Base-by-base conservation (phyloP, 1,140 invertebrate species). In the Aradophagus sp. region DNA sequence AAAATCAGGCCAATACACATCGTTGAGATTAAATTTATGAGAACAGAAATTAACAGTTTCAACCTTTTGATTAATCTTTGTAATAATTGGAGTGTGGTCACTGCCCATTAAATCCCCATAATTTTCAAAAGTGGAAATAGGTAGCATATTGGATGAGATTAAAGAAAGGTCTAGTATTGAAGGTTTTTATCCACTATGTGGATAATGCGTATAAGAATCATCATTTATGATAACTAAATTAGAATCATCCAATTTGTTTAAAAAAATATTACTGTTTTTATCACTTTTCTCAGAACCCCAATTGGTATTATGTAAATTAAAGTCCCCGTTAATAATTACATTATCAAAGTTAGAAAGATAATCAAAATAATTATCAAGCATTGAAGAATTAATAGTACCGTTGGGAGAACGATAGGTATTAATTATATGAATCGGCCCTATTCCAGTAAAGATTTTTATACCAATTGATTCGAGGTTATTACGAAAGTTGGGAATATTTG, bases 331-430 rank as follows among this genome's bases (percentile, higher is more conserved):
- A 23, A 55, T 35, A 2, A 55, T 35, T 3, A 42, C 11, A 16
- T 35, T 42, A 1, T 15, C 7, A 19, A 17, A 13, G 3, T 13
- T 7, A 8, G 17, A 31, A 29, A 59, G 3, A 20, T 7, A 47
- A 15, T 47, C 8, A 47, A 59, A 59, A 19, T 47, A 47, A 2
- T 13, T 2, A 20, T 38, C 6, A 0, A 38, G 6, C 0, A 47
- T 47, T 8, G 1, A 19, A 5, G 31, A 0, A 11, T 19, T 31
- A 4, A 59, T 10, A 2, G 12, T 20, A 6, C 20, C 34, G 7
- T 17, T 31, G 0, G 55, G 55, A 0, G 55, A 59, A 14, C 42
- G 6, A 31, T 59, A 59, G 6, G 42, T 19, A 31, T 59, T 59
- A 7, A 59, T 0, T 10, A 59, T 31, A 4, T 8, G 0, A 5